Evolutionary conservation across 2,888 invertebrate genomes (phyloP).

Genomic region (Cecidostiba fungosa): DNA sequence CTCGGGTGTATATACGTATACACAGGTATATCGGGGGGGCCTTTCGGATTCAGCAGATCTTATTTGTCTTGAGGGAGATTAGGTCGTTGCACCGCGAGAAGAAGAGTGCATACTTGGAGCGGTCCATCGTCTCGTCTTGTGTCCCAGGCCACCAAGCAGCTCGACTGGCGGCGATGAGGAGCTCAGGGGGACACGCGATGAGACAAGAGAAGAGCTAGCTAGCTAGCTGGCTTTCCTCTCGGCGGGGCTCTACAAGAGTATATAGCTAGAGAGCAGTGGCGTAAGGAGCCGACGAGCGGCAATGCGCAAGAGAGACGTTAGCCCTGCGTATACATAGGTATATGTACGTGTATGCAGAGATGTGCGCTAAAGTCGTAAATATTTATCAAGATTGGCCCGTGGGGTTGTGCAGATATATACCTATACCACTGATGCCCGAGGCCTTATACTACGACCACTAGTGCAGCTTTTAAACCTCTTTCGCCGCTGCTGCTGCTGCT

Average conservation of each 20-base stretch:
- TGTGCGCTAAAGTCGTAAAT: conserved; percentile 71
- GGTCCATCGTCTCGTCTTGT: not conserved
- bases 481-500: not conserved
- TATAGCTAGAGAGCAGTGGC: not conserved
- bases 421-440: not conserved
- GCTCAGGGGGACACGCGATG: conserved; percentile 33
- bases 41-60: conserved; percentile 52
- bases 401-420: not conserved
- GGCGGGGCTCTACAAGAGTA: conserved; percentile 29
- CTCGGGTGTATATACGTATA: no score
- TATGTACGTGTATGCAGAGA: conserved; percentile 27
- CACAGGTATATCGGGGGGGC: no score
- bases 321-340: no score
- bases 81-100: conserved; percentile 35
- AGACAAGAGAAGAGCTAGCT: conserved; percentile 12
- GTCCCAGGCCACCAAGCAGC: no score
- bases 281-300: not conserved
- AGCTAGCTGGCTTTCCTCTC: conserved; percentile 22
- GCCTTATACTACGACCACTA: not conserved
- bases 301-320: conserved; percentile 38
- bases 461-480: not conserved
- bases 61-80: conserved; percentile 58
- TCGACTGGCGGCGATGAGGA: no score
- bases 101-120: not conserved
- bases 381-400: conserved; percentile 74